Conservation (phyloP, 2,113 vertebrate genomes). For the Alethe diademata region DNA sequence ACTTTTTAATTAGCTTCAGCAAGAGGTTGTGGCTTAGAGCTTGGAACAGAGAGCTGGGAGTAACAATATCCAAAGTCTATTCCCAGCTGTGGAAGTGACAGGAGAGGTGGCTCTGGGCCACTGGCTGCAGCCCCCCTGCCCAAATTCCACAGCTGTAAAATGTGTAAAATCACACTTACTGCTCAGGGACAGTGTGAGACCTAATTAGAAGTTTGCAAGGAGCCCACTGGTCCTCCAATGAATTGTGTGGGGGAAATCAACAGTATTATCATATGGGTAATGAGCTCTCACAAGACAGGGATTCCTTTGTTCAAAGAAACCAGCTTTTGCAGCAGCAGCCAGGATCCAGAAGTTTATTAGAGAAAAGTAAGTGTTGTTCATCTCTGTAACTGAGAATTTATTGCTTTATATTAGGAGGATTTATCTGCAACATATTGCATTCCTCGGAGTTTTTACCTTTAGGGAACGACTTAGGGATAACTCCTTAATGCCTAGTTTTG, state of each 20-base stretch:
- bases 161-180: background rate
- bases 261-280: constrained; percentile 48
- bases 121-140: background rate
- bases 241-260: constrained; percentile 15
- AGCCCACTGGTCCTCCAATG: background rate
- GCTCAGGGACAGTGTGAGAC: background rate
- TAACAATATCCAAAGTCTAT: background rate
- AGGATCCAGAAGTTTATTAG: constrained; percentile 38
- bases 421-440: constrained; percentile 38
- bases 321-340: background rate
- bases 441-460: constrained; percentile 1
- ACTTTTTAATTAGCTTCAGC: background rate
- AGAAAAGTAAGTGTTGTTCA: constrained; percentile 11
- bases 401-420: constrained; percentile 24
- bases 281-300: constrained; percentile 45
- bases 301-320: constrained; percentile 12
- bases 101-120: background rate
- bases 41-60: background rate
- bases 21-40: background rate
- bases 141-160: background rate
- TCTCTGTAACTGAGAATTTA: constrained; percentile 3
- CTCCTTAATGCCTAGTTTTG: constrained; percentile 51
- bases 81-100: background rate
- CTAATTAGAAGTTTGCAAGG: constrained; percentile 41
- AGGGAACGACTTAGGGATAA: constrained; percentile 37